A percentile compares a stretch with the other conserved stretches of the same genome.
These are phyloP conservation scores for Octomys mimax DNA, from an alignment of 2,797 vertebrate genomes.

Conservation along the genomic window DNA sequence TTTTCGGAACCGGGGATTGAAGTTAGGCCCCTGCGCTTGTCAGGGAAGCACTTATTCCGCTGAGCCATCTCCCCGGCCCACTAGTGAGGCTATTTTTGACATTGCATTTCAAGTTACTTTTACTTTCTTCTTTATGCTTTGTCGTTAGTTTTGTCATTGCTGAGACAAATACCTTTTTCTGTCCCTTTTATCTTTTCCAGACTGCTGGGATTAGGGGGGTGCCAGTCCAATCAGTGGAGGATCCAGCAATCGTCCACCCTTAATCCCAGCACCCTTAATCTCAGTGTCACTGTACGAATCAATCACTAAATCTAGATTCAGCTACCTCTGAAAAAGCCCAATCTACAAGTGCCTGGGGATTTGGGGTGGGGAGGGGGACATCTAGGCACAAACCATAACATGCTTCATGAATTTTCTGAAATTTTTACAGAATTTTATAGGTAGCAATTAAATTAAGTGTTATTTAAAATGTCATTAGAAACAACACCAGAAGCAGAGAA, in stretches of 20 bases:
- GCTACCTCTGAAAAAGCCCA: not conserved
- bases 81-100: not conserved
- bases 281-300: not conserved
- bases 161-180: not conserved
- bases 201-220: not conserved
- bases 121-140: conserved; percentile 28
- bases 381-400: not conserved
- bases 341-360: not conserved
- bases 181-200: not conserved
- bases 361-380: not conserved
- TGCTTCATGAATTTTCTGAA: conserved; percentile 4
- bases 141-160: not conserved
- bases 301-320: not conserved
- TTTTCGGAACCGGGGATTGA: no score
- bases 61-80: no score
- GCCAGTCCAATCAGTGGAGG: not conserved
- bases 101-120: conserved; percentile 30
- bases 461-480: conserved; percentile 4
- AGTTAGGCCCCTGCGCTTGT: no score
- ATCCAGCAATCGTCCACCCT: not conserved
- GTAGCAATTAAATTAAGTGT: not conserved
- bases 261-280: no score
- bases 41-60: no score
- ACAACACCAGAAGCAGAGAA: not conserved
- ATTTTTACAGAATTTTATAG: conserved; percentile 22